phyloP scores from a whole-genome alignment of 2,888 invertebrate genomes.

The Callosobruchus maculatus region DNA sequence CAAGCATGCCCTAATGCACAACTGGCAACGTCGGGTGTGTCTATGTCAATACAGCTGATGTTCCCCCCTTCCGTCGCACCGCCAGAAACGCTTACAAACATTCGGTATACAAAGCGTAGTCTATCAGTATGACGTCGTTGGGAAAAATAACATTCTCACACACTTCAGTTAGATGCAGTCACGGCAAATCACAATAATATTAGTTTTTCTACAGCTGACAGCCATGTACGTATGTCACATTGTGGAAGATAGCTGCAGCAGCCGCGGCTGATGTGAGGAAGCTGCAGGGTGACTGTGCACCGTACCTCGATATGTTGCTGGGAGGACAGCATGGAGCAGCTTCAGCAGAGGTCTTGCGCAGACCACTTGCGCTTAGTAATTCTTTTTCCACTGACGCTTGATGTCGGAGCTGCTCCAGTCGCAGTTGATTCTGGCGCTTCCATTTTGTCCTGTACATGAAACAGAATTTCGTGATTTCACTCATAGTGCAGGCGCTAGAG shows the following conservation, averaged over 20 bases:
- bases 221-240: constrained; percentile 70
- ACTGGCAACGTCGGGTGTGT: too few relatives aligned
- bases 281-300: constrained; percentile 53
- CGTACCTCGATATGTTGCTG: constrained; percentile 33
- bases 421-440: constrained; percentile 85
- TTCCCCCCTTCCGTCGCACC: too few relatives aligned
- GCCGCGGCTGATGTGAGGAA: constrained; percentile 65
- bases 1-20: too few relatives aligned
- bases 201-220: constrained; percentile 59
- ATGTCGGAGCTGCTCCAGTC: constrained; percentile 80
- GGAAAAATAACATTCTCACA: too few relatives aligned
- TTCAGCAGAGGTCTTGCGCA: constrained; percentile 29
- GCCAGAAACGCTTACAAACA: too few relatives aligned
- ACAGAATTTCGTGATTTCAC: background rate
- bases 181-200: too few relatives aligned
- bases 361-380: constrained; percentile 44
- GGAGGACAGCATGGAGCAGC: constrained; percentile 45
- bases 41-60: too few relatives aligned
- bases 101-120: too few relatives aligned
- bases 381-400: constrained; percentile 77
- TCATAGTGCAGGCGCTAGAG: too few relatives aligned
- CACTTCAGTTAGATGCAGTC: too few relatives aligned
- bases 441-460: constrained; percentile 69
- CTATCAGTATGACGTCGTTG: too few relatives aligned
- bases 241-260: constrained; percentile 69